Evolutionary conservation across 2,888 invertebrate species (phyloP).

Genomic region (Lissonota sp.): DNA sequence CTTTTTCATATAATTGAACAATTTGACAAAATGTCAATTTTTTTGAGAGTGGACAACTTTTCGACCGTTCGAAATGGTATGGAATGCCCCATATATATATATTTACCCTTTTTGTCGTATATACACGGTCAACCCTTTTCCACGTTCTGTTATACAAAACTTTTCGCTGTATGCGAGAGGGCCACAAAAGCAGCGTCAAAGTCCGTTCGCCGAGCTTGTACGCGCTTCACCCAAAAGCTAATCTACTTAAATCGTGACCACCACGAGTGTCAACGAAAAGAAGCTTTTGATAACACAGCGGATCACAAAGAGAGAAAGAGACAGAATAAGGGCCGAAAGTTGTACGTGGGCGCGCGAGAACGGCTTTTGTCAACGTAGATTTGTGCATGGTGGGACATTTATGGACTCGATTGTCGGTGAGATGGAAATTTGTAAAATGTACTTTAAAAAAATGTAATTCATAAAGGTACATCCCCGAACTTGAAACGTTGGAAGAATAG

Average conservation of each 20-base stretch:
- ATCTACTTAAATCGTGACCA: slow-evolving; percentile 56
- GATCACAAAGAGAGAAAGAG: slow-evolving; percentile 6
- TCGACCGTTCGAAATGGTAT: too few relatives aligned
- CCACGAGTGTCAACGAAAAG: slow-evolving; percentile 17
- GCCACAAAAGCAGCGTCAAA: background rate
- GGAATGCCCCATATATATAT: too few relatives aligned
- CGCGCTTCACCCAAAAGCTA: slow-evolving; percentile 28
- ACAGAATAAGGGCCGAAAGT: background rate
- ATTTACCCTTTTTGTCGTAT: background rate
- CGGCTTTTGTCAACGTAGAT: background rate
- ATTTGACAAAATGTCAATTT: too few relatives aligned
- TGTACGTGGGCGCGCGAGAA: background rate
- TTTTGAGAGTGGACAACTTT: too few relatives aligned
- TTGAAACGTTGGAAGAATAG: too few relatives aligned
- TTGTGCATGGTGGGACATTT: too few relatives aligned
- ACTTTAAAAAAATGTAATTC: too few relatives aligned
- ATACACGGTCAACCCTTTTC: background rate
- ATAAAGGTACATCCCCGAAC: too few relatives aligned
- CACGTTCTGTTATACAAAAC: slow-evolving; percentile 23
- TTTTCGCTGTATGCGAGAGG: background rate
- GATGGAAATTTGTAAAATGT: too few relatives aligned
- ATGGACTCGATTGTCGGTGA: too few relatives aligned
- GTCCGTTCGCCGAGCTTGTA: slow-evolving; percentile 21
- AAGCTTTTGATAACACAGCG: background rate
- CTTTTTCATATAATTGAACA: too few relatives aligned